Percentiles rank a stretch among this genome's conserved stretches.
These are phyloP conservation scores for Dendropsophus ebraccatus DNA, from an alignment of 2,113 vertebrate species.

Conservation along the genomic window DNA sequence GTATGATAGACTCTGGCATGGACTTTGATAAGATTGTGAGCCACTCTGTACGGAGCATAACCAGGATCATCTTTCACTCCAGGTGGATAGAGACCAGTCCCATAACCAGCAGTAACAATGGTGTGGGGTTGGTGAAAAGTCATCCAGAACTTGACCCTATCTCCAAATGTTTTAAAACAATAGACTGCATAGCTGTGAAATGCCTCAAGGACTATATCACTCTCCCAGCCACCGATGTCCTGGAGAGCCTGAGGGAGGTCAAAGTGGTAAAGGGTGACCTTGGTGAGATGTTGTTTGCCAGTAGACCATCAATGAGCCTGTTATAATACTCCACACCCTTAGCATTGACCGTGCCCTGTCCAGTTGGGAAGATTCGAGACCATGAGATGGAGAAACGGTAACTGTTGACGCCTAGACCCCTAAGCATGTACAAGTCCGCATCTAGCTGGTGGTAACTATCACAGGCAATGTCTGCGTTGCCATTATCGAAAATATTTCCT, in stretches of 20 bases:
- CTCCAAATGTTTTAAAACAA: slow-evolving; percentile 89
- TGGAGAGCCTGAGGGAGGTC: slow-evolving; percentile 93
- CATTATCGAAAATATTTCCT: slow-evolving; percentile 72
- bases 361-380: slow-evolving; percentile 90
- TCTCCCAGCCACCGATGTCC: slow-evolving; percentile 85
- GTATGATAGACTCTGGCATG: slow-evolving; percentile 89
- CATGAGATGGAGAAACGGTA: slow-evolving; percentile 93
- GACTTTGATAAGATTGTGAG: slow-evolving; percentile 83
- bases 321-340: slow-evolving; percentile 89
- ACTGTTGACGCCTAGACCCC: slow-evolving; percentile 81
- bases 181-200: slow-evolving; percentile 89
- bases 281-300: slow-evolving; percentile 80
- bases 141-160: slow-evolving; percentile 95
- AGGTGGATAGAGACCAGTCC: slow-evolving; percentile 80
- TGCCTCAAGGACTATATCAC: slow-evolving; percentile 71
- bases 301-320: slow-evolving; percentile 80
- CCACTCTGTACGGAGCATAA: slow-evolving; percentile 77
- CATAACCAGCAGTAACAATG: slow-evolving; percentile 80
- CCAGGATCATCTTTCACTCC: slow-evolving; percentile 75
- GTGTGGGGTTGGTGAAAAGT: slow-evolving; percentile 85
- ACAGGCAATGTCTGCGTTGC: slow-evolving; percentile 83
- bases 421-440: slow-evolving; percentile 88
- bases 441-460: slow-evolving; percentile 87
- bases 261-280: slow-evolving; percentile 90
- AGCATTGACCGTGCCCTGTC: slow-evolving; percentile 79